Evolutionary conservation across 2,113 vertebrate genomes (phyloP).

Genomic region (Neolamprologus variostigma): DNA sequence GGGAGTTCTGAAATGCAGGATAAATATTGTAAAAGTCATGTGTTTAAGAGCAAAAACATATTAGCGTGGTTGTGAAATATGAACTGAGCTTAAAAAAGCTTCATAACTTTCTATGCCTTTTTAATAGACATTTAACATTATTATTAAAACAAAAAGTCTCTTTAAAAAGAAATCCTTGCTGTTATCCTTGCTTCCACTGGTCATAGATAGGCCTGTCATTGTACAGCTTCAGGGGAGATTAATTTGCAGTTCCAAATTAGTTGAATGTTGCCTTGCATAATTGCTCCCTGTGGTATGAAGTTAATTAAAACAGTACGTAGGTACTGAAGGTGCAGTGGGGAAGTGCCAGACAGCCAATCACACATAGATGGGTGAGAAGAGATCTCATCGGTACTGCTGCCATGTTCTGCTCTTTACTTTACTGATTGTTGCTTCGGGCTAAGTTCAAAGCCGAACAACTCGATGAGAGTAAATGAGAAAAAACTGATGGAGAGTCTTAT

Average conservation of each 20-base stretch:
- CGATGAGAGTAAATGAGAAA: background rate
- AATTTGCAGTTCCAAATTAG: conserved; percentile 43
- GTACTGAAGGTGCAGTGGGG: conserved; percentile 44
- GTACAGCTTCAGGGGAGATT: conserved; percentile 26
- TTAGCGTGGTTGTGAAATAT: background rate
- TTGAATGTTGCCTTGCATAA: conserved; percentile 58
- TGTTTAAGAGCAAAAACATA: background rate
- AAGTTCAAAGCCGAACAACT: background rate
- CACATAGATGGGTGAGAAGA: conserved; percentile 18
- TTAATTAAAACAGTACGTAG: conserved; percentile 67
- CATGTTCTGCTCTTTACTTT: conserved; percentile 6
- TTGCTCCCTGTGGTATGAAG: conserved; percentile 53
- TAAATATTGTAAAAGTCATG: background rate
- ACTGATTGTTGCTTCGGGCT: background rate
- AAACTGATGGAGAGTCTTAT: background rate
- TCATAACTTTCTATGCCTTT: background rate
- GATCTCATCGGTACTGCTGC: conserved; percentile 9
- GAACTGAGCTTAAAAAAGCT: background rate
- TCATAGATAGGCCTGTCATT: background rate
- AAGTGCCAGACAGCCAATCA: conserved; percentile 48
- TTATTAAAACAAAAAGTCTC: background rate
- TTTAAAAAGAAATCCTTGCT: background rate
- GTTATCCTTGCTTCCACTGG: background rate
- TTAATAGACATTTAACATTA: background rate
- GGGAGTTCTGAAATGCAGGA: background rate